Evolutionary conservation across 2,113 vertebrate species (phyloP).

Genomic region (Istiophorus platypterus): DNA sequence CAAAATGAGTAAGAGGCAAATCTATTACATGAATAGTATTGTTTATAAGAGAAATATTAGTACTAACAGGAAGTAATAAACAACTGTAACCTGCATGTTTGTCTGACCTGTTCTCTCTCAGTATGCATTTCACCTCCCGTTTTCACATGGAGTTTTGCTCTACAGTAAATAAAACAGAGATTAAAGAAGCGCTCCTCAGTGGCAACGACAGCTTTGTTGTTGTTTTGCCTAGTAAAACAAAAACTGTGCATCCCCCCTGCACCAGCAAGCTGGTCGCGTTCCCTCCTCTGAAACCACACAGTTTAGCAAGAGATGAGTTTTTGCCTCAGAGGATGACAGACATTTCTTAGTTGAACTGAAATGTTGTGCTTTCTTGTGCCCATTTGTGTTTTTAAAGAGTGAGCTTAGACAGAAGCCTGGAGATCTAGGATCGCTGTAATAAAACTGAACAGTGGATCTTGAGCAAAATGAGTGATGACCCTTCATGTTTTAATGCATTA

Average conservation of each 20-base stretch:
- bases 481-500: constrained; percentile 10
- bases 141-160: too few species aligned
- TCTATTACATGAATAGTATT: not conserved
- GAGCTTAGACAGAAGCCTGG: not conserved
- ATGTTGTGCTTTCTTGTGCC: not conserved
- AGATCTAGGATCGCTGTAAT: constrained; percentile 3
- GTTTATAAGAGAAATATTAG: not conserved
- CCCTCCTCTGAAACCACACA: not conserved
- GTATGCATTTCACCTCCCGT: not conserved
- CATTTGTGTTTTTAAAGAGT: not conserved
- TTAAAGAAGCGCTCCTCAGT: not conserved
- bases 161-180: too few species aligned
- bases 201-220: not conserved
- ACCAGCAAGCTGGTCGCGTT: not conserved
- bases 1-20: not conserved
- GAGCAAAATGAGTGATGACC: constrained; percentile 1
- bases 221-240: not conserved
- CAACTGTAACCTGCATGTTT: not conserved
- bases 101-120: not conserved
- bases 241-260: too few species aligned
- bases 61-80: not conserved
- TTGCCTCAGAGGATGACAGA: not conserved
- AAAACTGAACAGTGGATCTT: not conserved
- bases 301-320: not conserved
- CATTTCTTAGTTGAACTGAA: not conserved